phyloP scores from a whole-genome alignment of 2,797 vertebrate species.

The Tenualosa thibaudeaui region DNA sequence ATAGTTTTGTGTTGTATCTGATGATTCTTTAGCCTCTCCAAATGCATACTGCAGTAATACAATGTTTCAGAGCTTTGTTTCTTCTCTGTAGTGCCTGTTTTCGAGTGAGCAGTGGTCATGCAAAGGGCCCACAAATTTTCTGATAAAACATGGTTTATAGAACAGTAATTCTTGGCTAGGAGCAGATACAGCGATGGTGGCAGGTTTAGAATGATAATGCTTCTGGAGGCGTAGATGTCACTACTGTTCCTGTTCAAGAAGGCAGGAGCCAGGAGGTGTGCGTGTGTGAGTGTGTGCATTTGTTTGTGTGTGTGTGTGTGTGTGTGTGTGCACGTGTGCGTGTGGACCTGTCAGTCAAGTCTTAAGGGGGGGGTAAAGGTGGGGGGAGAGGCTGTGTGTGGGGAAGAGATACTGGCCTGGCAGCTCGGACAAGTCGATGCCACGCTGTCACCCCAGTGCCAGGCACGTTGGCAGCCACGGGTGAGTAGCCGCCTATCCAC shows the following conservation, averaged over 20 bases:
- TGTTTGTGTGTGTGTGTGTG: neutral
- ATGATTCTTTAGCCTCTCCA: neutral
- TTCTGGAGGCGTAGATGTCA: neutral
- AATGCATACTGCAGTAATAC: neutral
- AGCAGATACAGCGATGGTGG: neutral
- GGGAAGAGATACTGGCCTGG: neutral
- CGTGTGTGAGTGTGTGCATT: too few relatives aligned
- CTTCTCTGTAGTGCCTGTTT: neutral
- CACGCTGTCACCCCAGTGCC: neutral
- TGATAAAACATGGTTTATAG: neutral
- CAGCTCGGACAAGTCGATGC: slow-evolving; percentile 10
- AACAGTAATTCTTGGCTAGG: neutral
- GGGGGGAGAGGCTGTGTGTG: neutral
- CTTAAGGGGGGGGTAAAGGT: neutral
- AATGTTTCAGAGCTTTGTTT: neutral
- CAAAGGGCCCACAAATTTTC: neutral
- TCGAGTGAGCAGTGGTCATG: neutral
- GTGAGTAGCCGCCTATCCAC: neutral
- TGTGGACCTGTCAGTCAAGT: neutral
- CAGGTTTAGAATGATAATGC: neutral
- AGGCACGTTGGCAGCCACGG: neutral
- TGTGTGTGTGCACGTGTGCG: neutral
- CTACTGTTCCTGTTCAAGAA: neutral
- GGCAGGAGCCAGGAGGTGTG: neutral
- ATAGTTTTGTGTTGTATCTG: neutral